Evolutionary conservation across 1,140 invertebrate species (phyloP).

Genomic region (Drosophila ercepeae): DNA sequence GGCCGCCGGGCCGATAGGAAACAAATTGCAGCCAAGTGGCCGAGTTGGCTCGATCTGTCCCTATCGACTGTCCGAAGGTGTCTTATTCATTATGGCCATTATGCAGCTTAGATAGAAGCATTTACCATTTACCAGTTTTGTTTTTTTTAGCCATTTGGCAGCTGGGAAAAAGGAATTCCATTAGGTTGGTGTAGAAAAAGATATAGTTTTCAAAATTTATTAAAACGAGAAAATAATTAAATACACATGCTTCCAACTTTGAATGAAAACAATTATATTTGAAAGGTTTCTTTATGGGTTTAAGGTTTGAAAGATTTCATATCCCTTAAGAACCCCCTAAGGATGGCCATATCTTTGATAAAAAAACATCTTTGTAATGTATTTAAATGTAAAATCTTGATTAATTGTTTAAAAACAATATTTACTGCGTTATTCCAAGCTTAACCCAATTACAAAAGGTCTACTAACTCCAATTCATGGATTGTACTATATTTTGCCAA

Average conservation of each 20-base stretch:
- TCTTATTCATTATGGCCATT: constrained; percentile 68
- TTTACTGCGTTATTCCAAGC: too few species aligned
- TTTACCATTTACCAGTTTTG: constrained; percentile 19
- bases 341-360: too few species aligned
- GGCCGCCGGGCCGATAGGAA: constrained; percentile 39
- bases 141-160: constrained; percentile 25
- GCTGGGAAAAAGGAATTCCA: neutral
- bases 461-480: too few species aligned
- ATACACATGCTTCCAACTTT: too few species aligned
- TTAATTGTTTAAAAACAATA: too few species aligned
- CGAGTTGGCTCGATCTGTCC: constrained; percentile 25
- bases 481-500: constrained; percentile 7
- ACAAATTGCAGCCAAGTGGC: constrained; percentile 70
- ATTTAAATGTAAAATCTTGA: too few species aligned
- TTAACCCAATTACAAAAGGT: too few species aligned
- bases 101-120: constrained; percentile 48
- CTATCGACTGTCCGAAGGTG: constrained; percentile 60
- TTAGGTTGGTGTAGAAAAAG: neutral
- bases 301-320: too few species aligned
- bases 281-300: too few species aligned
- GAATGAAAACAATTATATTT: too few species aligned
- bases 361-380: too few species aligned
- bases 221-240: neutral
- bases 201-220: neutral
- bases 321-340: too few species aligned